phyloP scores from a whole-genome alignment of 2,888 invertebrate species.

The Hedya salicella region DNA sequence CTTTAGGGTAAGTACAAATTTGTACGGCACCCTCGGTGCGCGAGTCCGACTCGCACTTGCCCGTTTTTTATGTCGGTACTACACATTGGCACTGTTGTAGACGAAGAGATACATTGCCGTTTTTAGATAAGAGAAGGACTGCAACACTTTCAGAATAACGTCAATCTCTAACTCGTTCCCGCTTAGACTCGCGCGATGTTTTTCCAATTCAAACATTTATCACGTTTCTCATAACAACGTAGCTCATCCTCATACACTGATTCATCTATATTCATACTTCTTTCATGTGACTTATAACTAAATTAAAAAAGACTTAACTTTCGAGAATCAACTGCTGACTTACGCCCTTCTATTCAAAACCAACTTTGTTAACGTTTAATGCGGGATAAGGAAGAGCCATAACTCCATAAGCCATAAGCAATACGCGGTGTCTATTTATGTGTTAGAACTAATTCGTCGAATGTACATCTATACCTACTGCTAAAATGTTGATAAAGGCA shows the following conservation, averaged over 20 bases:
- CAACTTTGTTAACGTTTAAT: slow-evolving; percentile 21
- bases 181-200: not conserved
- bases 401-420: slow-evolving; percentile 6
- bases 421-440: not conserved
- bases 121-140: too few relatives aligned
- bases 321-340: not conserved
- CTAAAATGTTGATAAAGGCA: too few relatives aligned
- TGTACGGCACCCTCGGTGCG: too few relatives aligned
- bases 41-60: too few relatives aligned
- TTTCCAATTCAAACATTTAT: not conserved
- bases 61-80: too few relatives aligned
- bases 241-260: not conserved
- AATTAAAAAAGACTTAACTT: not conserved
- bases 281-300: slow-evolving; percentile 11
- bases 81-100: too few relatives aligned
- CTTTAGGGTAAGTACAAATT: too few relatives aligned
- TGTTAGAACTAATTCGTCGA: not conserved
- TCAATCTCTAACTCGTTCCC: too few relatives aligned
- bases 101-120: too few relatives aligned
- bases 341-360: not conserved
- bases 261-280: slow-evolving; percentile 26
- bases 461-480: not conserved
- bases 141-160: too few relatives aligned
- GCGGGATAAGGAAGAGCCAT: slow-evolving; percentile 17
- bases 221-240: not conserved